These are phyloP conservation scores for Ophioderma brevispina DNA, from an alignment of 35 echinoderm and acorn worm species.

Conservation along the genomic window DNA sequence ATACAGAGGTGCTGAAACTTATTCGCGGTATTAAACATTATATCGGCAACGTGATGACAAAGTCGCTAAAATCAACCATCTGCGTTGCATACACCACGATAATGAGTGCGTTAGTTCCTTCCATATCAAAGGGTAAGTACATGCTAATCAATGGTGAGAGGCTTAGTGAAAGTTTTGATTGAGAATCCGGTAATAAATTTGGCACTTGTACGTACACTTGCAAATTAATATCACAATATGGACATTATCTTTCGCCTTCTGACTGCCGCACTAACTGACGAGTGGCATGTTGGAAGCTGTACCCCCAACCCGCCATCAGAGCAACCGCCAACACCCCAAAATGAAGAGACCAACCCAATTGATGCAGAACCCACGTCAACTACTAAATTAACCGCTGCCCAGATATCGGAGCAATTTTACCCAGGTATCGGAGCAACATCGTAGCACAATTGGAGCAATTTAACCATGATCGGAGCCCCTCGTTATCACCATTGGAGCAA, in stretches of 20 bases:
- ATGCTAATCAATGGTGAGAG: background rate
- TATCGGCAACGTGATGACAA: background rate
- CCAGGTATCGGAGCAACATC: no score
- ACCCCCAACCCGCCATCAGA: background rate
- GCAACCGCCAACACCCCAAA: background rate
- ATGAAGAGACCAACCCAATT: no score
- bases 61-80: background rate
- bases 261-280: background rate
- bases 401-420: no score
- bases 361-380: no score
- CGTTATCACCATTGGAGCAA: no score
- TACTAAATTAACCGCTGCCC: no score
- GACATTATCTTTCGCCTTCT: background rate
- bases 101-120: background rate
- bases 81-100: background rate
- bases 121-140: background rate
- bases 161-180: background rate
- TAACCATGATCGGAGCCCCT: no score
- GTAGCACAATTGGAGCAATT: no score
- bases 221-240: background rate
- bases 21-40: background rate
- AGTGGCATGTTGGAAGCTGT: no score
- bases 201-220: background rate
- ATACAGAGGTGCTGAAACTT: background rate
- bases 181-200: constrained; percentile 11